These are phyloP conservation scores for Platyscapa corneri DNA, from an alignment of 1,140 invertebrate genomes.

Conservation along the genomic window DNA sequence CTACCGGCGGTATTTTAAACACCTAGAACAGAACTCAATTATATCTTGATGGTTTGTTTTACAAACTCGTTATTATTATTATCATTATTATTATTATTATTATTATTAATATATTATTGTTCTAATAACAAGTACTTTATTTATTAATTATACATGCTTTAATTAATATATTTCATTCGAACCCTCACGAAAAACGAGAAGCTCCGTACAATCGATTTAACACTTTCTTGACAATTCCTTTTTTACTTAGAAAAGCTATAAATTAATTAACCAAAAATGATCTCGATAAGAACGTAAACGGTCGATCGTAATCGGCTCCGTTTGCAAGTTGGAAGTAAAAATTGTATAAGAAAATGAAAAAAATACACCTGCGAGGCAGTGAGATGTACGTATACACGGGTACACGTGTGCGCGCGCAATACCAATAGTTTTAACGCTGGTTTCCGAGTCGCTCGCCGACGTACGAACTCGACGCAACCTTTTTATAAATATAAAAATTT, in stretches of 20 bases:
- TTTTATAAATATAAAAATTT: conserved; percentile 24
- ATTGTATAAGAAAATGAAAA: neutral
- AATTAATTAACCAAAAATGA: conserved; percentile 45
- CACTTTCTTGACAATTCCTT: conserved; percentile 4
- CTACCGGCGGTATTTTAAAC: neutral
- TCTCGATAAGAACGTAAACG: conserved; percentile 2
- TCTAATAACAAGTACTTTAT: neutral
- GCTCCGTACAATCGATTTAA: conserved; percentile 15
- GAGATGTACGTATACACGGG: neutral
- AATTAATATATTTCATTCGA: neutral
- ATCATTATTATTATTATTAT: neutral
- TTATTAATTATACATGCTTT: neutral
- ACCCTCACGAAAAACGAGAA: neutral
- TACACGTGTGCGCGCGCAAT: conserved; percentile 21
- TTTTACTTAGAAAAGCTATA: conserved; percentile 43
- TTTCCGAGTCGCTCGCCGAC: conserved; percentile 26
- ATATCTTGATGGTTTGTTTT: neutral
- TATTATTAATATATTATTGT: neutral
- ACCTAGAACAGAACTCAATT: neutral
- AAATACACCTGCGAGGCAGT: neutral
- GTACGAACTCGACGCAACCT: neutral
- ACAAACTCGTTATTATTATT: neutral
- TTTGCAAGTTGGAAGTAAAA: neutral
- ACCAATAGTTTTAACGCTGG: conserved; percentile 38
- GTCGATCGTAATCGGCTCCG: neutral